phyloP scores from a whole-genome alignment of 2,113 vertebrate species.

The Myiagra hebetior region DNA sequence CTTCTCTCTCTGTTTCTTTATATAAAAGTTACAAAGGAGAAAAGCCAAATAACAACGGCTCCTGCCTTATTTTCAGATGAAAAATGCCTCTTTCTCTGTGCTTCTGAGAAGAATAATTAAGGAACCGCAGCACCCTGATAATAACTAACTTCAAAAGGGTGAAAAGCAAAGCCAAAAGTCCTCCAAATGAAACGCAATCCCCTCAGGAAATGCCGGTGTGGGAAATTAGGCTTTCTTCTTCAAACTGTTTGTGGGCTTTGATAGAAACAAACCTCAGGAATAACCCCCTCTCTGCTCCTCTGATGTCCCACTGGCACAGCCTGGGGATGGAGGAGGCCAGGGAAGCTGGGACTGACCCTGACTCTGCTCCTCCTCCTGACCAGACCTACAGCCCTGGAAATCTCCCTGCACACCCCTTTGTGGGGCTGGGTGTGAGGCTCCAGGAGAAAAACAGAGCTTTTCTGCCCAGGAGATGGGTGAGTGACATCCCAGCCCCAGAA shows the following conservation, averaged over 20 bases:
- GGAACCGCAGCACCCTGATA: background rate
- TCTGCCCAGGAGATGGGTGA: background rate
- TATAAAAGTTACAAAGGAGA: background rate
- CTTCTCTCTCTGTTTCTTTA: background rate
- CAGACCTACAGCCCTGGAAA: background rate
- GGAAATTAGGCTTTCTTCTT: background rate
- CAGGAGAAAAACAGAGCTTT: background rate
- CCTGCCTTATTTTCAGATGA: background rate
- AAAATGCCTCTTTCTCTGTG: background rate
- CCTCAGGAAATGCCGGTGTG: background rate
- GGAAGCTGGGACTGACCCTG: background rate
- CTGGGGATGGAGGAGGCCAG: accelerated
- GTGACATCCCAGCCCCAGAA: background rate
- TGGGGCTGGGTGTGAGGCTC: background rate
- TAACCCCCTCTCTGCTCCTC: accelerated
- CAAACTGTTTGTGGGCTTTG: background rate
- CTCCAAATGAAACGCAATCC: background rate
- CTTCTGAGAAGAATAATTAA: background rate
- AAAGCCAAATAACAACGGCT: background rate
- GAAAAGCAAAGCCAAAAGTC: constrained; percentile 7
- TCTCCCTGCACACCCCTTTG: background rate
- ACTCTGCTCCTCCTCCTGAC: background rate
- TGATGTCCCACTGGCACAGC: accelerated
- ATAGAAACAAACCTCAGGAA: background rate
- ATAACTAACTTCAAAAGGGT: constrained; percentile 9